A percentile compares a stretch with the other conserved stretches of the same genome.
phyloP scores from a whole-genome alignment of 2,888 invertebrate species.

The Acrobeloides nanus region DNA sequence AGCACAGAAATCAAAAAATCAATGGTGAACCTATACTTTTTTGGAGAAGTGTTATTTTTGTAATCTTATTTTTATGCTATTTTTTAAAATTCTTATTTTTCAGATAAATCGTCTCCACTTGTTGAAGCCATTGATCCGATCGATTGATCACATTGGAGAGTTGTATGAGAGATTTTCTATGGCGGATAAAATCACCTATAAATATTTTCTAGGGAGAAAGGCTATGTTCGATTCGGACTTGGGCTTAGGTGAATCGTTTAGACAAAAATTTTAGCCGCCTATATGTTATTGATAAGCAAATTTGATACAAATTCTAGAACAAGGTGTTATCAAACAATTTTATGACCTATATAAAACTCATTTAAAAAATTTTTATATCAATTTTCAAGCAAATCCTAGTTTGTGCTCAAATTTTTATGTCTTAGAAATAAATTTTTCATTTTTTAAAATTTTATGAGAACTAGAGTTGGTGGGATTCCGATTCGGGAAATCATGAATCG shows the following conservation, averaged over 20 bases:
- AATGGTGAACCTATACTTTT: too few relatives aligned
- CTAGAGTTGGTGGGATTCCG: too few relatives aligned
- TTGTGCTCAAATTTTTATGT: background rate
- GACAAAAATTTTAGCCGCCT: background rate
- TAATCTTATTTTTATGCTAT: slow-evolving; percentile 7
- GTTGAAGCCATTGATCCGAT: slow-evolving; percentile 82
- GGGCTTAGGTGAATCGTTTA: slow-evolving; percentile 62
- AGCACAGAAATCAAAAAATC: too few relatives aligned
- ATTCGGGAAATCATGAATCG: too few relatives aligned
- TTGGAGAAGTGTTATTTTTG: too few relatives aligned
- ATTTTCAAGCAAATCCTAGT: too few relatives aligned
- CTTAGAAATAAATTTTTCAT: too few relatives aligned
- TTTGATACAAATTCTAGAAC: too few relatives aligned
- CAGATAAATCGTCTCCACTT: slow-evolving; percentile 61
- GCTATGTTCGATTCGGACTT: slow-evolving; percentile 98
- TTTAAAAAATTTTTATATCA: too few relatives aligned
- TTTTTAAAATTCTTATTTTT: slow-evolving; percentile 13
- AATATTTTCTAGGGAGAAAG: slow-evolving; percentile 87
- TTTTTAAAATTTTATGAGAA: too few relatives aligned
- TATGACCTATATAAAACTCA: too few relatives aligned
- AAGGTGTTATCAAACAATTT: background rate
- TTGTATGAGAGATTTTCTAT: slow-evolving; percentile 66
- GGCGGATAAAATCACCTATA: slow-evolving; percentile 89
- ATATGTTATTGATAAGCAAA: slow-evolving; percentile 6
- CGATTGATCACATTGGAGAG: slow-evolving; percentile 70